These are phyloP conservation scores for Halesus radiatus DNA, from an alignment of 1,140 invertebrate genomes.

Conservation along the genomic window DNA sequence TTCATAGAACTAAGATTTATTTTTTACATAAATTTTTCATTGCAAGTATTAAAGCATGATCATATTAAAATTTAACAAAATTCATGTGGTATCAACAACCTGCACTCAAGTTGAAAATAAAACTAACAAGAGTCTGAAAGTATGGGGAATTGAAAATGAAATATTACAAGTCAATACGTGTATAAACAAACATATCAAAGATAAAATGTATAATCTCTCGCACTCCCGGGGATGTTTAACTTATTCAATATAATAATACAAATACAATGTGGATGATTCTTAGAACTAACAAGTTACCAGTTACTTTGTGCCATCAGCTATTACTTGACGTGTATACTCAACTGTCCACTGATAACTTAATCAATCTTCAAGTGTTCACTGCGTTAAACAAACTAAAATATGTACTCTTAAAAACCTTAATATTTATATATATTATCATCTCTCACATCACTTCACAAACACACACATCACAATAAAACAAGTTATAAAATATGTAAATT, in stretches of 20 bases:
- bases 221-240: conserved; percentile 42
- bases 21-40: conserved; percentile 55
- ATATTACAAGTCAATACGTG: conserved; percentile 40
- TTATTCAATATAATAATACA: conserved; percentile 55
- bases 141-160: conserved; percentile 27
- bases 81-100: conserved; percentile 31
- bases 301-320: conserved; percentile 54
- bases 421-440: conserved; percentile 52
- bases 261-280: conserved; percentile 51
- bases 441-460: conserved; percentile 57
- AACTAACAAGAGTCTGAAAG: conserved; percentile 28
- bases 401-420: conserved; percentile 52
- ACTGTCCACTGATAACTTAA: conserved; percentile 1
- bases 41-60: conserved; percentile 55
- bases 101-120: conserved; percentile 42
- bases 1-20: conserved; percentile 53
- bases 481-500: conserved; percentile 53
- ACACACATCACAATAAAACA: conserved; percentile 56
- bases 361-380: conserved; percentile 43
- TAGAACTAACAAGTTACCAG: conserved; percentile 49
- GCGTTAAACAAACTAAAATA: conserved; percentile 47
- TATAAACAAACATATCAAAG: conserved; percentile 46
- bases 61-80: conserved; percentile 44
- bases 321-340: background rate
- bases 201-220: conserved; percentile 46